Conservation (phyloP, 2,888 invertebrate species). For the Lepidonotus clava region DNA sequence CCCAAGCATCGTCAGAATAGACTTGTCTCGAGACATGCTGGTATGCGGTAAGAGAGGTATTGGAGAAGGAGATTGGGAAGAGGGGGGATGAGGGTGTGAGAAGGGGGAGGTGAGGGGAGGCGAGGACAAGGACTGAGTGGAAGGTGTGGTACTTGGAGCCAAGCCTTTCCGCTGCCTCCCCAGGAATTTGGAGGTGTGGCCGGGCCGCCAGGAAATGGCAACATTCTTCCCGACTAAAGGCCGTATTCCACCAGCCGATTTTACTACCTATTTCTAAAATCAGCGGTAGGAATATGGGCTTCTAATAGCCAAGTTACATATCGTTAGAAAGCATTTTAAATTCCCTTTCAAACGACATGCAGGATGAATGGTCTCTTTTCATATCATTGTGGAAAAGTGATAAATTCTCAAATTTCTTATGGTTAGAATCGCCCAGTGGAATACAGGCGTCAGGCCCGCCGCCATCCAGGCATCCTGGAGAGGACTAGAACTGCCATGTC, state of each 20-base stretch:
- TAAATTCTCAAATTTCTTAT: no score
- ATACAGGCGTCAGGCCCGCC: constrained; percentile 8
- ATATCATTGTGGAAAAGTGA: no score
- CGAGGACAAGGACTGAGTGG: neutral
- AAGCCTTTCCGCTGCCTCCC: neutral
- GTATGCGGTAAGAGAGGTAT: neutral
- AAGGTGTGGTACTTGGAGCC: neutral
- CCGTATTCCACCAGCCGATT: no score
- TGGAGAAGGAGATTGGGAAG: constrained; percentile 4
- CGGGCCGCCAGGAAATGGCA: constrained; percentile 2
- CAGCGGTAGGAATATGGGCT: no score
- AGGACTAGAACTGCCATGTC: constrained; percentile 25
- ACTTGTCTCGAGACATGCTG: neutral
- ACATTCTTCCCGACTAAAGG: constrained; percentile 17
- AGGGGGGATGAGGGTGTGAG: neutral
- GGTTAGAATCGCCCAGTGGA: no score
- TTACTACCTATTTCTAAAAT: no score
- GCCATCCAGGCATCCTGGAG: constrained; percentile 9
- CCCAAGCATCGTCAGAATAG: neutral
- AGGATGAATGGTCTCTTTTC: no score
- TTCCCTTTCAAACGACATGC: no score
- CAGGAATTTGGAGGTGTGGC: neutral
- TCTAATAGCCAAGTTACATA: no score
- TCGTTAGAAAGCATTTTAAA: no score
- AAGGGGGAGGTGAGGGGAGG: neutral